Conservation (phyloP, 1,140 invertebrate genomes). For the Apis laboriosa region DNA sequence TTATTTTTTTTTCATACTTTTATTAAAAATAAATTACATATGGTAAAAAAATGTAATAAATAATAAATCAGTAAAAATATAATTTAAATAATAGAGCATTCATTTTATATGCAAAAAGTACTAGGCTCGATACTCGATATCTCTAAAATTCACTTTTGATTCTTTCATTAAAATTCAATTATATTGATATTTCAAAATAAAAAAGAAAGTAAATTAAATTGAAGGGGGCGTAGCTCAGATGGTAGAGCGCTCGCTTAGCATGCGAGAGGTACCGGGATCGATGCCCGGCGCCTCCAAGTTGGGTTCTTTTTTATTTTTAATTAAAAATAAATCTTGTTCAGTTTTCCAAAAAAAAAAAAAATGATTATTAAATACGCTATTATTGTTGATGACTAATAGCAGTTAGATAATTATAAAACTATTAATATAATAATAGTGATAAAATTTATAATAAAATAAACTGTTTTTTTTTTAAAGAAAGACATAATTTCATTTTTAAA, state of each 20-base stretch:
- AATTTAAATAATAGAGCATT: constrained; percentile 94
- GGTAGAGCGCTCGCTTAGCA: constrained; percentile 94
- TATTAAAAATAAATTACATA: neutral
- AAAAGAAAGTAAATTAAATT: constrained; percentile 65
- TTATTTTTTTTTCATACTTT: constrained; percentile 7
- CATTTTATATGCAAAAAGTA: constrained; percentile 93
- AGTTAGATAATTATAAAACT: too few relatives aligned
- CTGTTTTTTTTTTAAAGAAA: too few relatives aligned
- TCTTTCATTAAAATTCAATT: neutral
- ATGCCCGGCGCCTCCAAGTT: constrained; percentile 88
- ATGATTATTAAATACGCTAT: too few relatives aligned
- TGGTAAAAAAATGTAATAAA: neutral
- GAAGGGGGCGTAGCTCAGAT: constrained; percentile 87
- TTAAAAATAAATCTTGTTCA: too few relatives aligned
- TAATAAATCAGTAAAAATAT: constrained; percentile 68
- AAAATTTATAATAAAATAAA: too few relatives aligned
- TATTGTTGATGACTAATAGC: too few relatives aligned
- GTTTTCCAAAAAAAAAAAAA: too few relatives aligned
- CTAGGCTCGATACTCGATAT: constrained; percentile 91
- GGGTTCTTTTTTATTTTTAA: too few relatives aligned
- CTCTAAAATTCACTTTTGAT: constrained; percentile 79
- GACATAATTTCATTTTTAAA: too few relatives aligned
- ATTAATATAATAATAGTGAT: too few relatives aligned
- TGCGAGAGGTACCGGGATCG: constrained; percentile 93
- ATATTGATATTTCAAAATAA: neutral